Evolutionary conservation across 2,888 invertebrate species (phyloP).

Genomic region (Furcula furcula): DNA sequence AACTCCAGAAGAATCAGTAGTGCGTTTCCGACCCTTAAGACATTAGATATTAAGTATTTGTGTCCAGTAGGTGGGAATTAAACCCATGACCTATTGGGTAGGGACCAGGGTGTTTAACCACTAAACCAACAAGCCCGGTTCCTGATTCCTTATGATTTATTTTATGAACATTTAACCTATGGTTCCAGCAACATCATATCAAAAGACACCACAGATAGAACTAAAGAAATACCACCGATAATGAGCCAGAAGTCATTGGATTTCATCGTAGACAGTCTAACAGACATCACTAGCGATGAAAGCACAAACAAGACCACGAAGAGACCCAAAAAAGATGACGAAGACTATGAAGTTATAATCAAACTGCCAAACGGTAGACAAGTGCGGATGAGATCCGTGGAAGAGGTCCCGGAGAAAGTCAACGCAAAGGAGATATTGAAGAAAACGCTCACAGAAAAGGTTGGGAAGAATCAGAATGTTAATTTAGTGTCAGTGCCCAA

Average conservation of each 20-base stretch:
- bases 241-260: slow-evolving; percentile 76
- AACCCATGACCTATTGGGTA: too few species aligned
- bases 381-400: slow-evolving; percentile 58
- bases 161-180: too few species aligned
- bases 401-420: slow-evolving; percentile 35
- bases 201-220: slow-evolving; percentile 38
- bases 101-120: too few species aligned
- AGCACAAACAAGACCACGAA: slow-evolving; percentile 18
- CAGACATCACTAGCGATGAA: slow-evolving; percentile 41
- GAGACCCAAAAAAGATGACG: slow-evolving; percentile 23
- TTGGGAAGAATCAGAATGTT: slow-evolving; percentile 13
- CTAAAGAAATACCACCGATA: slow-evolving; percentile 54
- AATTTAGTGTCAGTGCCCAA: slow-evolving; percentile 29
- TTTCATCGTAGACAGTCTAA: slow-evolving; percentile 66
- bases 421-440: slow-evolving; percentile 53
- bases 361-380: slow-evolving; percentile 64
- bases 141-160: too few species aligned
- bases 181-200: slow-evolving; percentile 32
- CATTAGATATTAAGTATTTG: too few species aligned
- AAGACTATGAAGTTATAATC: slow-evolving; percentile 65
- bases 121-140: too few species aligned
- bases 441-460: slow-evolving; percentile 51
- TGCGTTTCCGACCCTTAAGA: too few species aligned
- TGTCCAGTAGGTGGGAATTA: too few species aligned
- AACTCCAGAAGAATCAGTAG: too few species aligned